Percentiles rank a stretch among this genome's conserved stretches.
These are phyloP conservation scores for Hylyphantes graminicola DNA, from an alignment of 1,140 invertebrate genomes.

Conservation along the genomic window DNA sequence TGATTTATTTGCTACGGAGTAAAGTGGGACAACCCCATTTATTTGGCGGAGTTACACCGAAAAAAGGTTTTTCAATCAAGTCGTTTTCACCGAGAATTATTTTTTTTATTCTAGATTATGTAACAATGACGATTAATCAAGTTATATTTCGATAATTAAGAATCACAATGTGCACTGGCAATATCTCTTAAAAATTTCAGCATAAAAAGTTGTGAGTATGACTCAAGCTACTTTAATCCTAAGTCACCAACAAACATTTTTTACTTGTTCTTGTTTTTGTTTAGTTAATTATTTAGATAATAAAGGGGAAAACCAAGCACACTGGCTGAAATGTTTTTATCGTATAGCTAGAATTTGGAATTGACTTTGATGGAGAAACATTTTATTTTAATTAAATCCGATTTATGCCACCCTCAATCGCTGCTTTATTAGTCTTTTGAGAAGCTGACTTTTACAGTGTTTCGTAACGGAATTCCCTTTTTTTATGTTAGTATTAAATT, in stretches of 20 bases:
- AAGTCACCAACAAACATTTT: not conserved
- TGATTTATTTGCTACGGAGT: slow-evolving; percentile 23
- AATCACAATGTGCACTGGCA: not conserved
- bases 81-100: not conserved
- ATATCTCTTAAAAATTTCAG: too few relatives aligned
- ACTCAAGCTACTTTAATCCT: not conserved
- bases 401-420: slow-evolving; percentile 38
- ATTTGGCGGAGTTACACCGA: not conserved
- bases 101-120: slow-evolving; percentile 30
- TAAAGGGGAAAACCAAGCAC: slow-evolving; percentile 22
- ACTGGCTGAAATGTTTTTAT: slow-evolving; percentile 37
- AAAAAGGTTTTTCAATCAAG: slow-evolving; percentile 18
- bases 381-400: slow-evolving; percentile 54
- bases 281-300: slow-evolving; percentile 54
- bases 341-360: slow-evolving; percentile 14
- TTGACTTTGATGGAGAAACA: slow-evolving; percentile 45
- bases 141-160: slow-evolving; percentile 6
- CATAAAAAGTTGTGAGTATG: too few relatives aligned
- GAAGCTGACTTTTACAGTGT: slow-evolving; percentile 23
- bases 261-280: slow-evolving; percentile 29
- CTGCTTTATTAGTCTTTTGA: slow-evolving; percentile 40
- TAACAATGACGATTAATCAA: slow-evolving; percentile 27
- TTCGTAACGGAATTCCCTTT: slow-evolving; percentile 7
- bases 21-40: slow-evolving; percentile 11
- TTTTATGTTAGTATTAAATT: not conserved